Base-by-base conservation (phyloP, 1,140 invertebrate species). In the Drosophila dunni region DNA sequence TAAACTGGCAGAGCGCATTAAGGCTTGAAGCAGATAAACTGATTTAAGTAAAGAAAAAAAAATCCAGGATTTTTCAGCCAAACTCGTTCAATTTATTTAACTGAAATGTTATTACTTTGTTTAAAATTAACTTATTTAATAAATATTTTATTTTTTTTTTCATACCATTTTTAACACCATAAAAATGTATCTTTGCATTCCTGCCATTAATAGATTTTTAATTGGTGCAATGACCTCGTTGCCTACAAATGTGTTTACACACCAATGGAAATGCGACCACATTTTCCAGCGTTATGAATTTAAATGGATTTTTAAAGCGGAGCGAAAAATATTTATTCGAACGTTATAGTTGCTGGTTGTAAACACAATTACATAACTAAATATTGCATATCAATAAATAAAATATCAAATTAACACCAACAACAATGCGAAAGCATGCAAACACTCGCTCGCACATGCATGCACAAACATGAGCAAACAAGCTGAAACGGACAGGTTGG, bases 331-430 rank as follows among this genome's bases (percentile, higher is more conserved):
- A 79, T 76, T 88, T 88, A 65, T 79, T 15, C 45, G 5, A 29
- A 9, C 36, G 48, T 46, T 9, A 34, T 51, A 7, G 46, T 40
- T 68, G 3, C 34, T 78, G 69, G 71, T 69, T 53, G 63, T 57
- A 89, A 88, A 89, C 78, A 84, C 74, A 81, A 89, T 84, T 81
- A 84, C 77, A 67, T 75, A 81, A 54, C 56, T 89, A 83, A 89
- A 88, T 88, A 89, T 89, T 84, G 77, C 76, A 89, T 60, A 80
- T 78, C 74, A 79, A 88, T 88, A 89, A 89, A 89, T 89, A 89
- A 89, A 89, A 89, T 89, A 89, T 89, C 75, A 89, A 89, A 89
- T 89, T 88, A 89, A 84, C 84, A 88, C 84, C 84, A 70, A 66
- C 62, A 77, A 45, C 61, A 56, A 74, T 45, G 34, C 10, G 34